A percentile compares a stretch with the other conserved stretches of the same genome.
phyloP scores from a whole-genome alignment of 2,113 vertebrate species.

The Entosphenus tridentatus region DNA sequence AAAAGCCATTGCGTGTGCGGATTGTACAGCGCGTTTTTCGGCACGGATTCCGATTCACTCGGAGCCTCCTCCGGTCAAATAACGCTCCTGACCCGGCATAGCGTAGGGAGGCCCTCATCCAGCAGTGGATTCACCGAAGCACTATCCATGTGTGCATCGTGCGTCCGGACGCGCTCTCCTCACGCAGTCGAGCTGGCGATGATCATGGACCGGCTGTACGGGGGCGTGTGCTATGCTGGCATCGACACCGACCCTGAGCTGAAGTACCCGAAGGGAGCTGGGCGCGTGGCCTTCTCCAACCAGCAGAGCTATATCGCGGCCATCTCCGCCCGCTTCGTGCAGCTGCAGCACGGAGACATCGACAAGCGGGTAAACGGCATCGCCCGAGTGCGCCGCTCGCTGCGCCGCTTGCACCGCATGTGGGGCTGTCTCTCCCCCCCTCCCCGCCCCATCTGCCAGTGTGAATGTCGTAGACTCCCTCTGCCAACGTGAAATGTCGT shows the following conservation, averaged over 20 bases:
- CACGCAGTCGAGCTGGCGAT: constrained; percentile 79
- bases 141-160: no score
- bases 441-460: not conserved
- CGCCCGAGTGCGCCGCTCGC: no score
- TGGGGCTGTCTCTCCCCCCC: not conserved
- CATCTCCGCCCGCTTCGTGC: constrained; percentile 97
- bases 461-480: not conserved
- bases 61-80: no score
- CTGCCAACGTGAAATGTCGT: not conserved
- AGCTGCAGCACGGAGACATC: constrained; percentile 98
- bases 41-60: no score
- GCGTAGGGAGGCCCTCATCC: no score
- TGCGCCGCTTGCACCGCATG: no score
- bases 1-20: no score
- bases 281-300: constrained; percentile 93
- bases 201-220: constrained; percentile 97
- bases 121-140: no score
- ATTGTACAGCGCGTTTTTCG: no score
- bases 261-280: constrained; percentile 95
- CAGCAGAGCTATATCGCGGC: constrained; percentile 99
- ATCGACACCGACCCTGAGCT: constrained; percentile 97
- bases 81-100: no score
- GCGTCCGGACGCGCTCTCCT: constrained; percentile 8
- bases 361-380: constrained; percentile 80
- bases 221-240: constrained; percentile 92